A percentile compares a stretch with the other conserved stretches of the same genome.
phyloP scores from a whole-genome alignment of 2,113 vertebrate species.

The Hippocampus zosterae region DNA sequence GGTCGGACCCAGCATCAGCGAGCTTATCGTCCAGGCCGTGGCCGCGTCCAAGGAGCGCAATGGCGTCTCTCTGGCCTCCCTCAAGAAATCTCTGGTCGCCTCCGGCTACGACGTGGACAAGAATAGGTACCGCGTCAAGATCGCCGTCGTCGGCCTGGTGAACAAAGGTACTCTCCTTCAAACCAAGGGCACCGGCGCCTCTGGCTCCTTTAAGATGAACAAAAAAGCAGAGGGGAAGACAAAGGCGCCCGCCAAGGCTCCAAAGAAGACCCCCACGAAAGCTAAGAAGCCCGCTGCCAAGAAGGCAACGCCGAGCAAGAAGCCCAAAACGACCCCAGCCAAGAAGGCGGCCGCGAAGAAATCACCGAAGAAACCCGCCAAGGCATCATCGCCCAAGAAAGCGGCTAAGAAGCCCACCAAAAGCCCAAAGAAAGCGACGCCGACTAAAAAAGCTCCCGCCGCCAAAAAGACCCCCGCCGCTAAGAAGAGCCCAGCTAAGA shows the following conservation, averaged over 20 bases:
- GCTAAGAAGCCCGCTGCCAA: neutral
- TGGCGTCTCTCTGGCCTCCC: conserved; percentile 6
- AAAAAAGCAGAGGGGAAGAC: neutral
- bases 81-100: conserved; percentile 20
- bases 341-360: conserved; percentile 3
- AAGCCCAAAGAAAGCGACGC: neutral
- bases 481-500: conserved; percentile 9
- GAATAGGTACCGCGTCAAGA: conserved; percentile 23
- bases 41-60: conserved; percentile 23
- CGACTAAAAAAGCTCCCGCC: neutral
- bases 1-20: conserved; percentile 15
- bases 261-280: neutral
- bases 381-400: neutral
- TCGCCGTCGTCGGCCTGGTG: conserved; percentile 6
- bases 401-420: neutral
- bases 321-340: neutral
- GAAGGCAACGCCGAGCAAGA: neutral
- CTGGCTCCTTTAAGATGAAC: conserved; percentile 14
- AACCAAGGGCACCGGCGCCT: conserved; percentile 7
- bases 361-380: neutral
- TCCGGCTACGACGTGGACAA: conserved; percentile 32
- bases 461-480: neutral
- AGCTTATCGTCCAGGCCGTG: conserved; percentile 25
- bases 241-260: neutral
- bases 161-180: neutral